Evolutionary conservation across 2,113 vertebrate species (phyloP).

Genomic region (Xiphophorus couchianus): DNA sequence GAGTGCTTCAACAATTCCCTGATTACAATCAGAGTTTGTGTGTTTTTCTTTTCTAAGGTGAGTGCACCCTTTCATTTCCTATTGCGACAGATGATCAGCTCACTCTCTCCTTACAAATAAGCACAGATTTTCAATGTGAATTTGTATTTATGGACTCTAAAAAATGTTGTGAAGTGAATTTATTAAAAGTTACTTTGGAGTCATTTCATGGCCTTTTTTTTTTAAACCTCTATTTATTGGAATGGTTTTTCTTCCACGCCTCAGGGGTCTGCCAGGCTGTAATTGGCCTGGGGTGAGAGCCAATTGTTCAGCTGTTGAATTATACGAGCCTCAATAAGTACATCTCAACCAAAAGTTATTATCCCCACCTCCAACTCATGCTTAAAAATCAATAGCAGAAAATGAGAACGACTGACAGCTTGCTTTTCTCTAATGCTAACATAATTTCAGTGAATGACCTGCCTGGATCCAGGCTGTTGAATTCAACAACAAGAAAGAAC

Average conservation of each 20-base stretch:
- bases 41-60: background rate
- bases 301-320: conserved; percentile 2
- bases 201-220: background rate
- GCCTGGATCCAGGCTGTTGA: background rate
- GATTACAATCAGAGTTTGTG: conserved; percentile 49
- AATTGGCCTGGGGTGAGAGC: conserved; percentile 1
- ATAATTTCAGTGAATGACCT: background rate
- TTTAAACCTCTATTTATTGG: background rate
- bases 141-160: background rate
- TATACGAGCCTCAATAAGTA: background rate
- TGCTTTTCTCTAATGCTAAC: conserved; percentile 5
- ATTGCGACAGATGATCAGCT: background rate
- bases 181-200: conserved; percentile 2
- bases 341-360: conserved; percentile 12
- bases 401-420: background rate
- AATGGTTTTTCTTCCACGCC: background rate
- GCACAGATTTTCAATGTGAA: background rate
- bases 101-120: background rate
- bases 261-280: background rate
- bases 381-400: background rate
- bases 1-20: background rate
- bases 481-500: background rate
- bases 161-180: background rate
- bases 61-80: conserved; percentile 7
- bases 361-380: background rate